Conservation (phyloP, 2,888 invertebrate species). For the Phoenoteleia sp. region DNA sequence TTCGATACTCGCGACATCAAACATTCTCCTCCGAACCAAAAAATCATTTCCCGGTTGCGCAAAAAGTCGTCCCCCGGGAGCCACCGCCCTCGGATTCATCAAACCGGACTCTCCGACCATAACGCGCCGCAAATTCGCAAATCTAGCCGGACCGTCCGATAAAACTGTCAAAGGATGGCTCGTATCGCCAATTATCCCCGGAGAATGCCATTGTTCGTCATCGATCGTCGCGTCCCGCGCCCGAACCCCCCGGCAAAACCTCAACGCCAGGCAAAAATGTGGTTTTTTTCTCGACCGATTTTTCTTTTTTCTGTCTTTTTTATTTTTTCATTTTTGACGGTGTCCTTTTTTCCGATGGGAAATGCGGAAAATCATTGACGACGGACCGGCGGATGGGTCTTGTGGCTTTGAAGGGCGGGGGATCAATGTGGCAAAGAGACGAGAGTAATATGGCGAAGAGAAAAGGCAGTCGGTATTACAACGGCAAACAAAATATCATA, state of each 20-base stretch:
- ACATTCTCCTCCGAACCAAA: slow-evolving; percentile 56
- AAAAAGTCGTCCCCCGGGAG: slow-evolving; percentile 53
- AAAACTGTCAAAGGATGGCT: slow-evolving; percentile 64
- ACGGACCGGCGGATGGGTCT: not conserved
- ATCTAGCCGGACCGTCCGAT: slow-evolving; percentile 67
- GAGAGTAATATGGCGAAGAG: slow-evolving; percentile 34
- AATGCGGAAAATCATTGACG: slow-evolving; percentile 16
- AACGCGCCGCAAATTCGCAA: slow-evolving; percentile 61
- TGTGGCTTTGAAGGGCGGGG: slow-evolving; percentile 10
- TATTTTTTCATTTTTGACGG: slow-evolving; percentile 27
- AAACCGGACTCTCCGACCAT: slow-evolving; percentile 44
- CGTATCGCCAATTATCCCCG: slow-evolving; percentile 65
- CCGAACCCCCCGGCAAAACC: slow-evolving; percentile 4
- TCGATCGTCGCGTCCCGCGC: slow-evolving; percentile 59
- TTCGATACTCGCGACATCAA: slow-evolving; percentile 48
- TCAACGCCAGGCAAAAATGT: slow-evolving; percentile 36
- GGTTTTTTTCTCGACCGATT: slow-evolving; percentile 51
- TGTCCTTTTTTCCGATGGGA: not conserved
- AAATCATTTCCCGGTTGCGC: slow-evolving; percentile 40
- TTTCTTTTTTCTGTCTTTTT: slow-evolving; percentile 37
- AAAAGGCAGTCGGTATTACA: slow-evolving; percentile 78
- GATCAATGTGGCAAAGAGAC: slow-evolving; percentile 10
- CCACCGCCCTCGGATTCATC: slow-evolving; percentile 46
- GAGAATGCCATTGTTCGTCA: slow-evolving; percentile 63
- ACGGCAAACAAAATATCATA: slow-evolving; percentile 85